phyloP scores from a whole-genome alignment of 2,888 invertebrate genomes.

The Matsumyia berberina region DNA sequence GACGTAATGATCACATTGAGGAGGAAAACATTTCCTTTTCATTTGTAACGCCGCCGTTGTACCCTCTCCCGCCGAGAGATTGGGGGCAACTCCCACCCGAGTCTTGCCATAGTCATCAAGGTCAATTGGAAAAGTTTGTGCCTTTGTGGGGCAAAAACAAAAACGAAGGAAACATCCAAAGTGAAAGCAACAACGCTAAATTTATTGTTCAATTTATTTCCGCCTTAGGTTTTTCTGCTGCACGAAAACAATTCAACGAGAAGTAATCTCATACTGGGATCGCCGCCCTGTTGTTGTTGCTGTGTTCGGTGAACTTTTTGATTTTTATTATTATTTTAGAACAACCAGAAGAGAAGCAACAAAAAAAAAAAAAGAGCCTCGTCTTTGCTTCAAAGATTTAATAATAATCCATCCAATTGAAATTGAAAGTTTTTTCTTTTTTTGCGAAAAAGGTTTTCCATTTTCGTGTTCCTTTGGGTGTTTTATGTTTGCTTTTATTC shows the following conservation, averaged over 20 bases:
- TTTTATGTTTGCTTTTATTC: slow-evolving; percentile 4
- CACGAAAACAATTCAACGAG: slow-evolving; percentile 65
- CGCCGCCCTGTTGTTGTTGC: slow-evolving; percentile 34
- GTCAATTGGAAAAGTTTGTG: slow-evolving; percentile 73
- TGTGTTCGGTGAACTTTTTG: slow-evolving; percentile 53
- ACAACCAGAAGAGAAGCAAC: slow-evolving; percentile 10
- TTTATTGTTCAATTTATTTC: slow-evolving; percentile 73
- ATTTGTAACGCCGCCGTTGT: slow-evolving; percentile 30
- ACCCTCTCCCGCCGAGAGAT: background rate
- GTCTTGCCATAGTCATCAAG: slow-evolving; percentile 57
- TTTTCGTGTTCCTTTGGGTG: slow-evolving; percentile 19
- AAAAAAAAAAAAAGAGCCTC: slow-evolving; percentile 38
- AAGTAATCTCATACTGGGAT: slow-evolving; percentile 62
- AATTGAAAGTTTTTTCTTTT: slow-evolving; percentile 47
- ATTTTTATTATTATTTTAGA: slow-evolving; percentile 56
- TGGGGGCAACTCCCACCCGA: too few relatives aligned
- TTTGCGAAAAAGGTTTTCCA: slow-evolving; percentile 14
- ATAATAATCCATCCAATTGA: slow-evolving; percentile 70
- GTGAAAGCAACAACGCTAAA: slow-evolving; percentile 61
- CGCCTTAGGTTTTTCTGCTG: slow-evolving; percentile 63
- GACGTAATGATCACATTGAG: slow-evolving; percentile 43
- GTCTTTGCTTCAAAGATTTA: slow-evolving; percentile 54
- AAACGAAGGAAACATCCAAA: slow-evolving; percentile 7
- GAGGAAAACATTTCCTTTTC: slow-evolving; percentile 35
- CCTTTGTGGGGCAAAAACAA: slow-evolving; percentile 31